Percentiles rank a stretch among this genome's conserved stretches.
Evolutionary conservation across 2,113 vertebrate species (phyloP).

Genomic region (Trinectes maculatus): DNA sequence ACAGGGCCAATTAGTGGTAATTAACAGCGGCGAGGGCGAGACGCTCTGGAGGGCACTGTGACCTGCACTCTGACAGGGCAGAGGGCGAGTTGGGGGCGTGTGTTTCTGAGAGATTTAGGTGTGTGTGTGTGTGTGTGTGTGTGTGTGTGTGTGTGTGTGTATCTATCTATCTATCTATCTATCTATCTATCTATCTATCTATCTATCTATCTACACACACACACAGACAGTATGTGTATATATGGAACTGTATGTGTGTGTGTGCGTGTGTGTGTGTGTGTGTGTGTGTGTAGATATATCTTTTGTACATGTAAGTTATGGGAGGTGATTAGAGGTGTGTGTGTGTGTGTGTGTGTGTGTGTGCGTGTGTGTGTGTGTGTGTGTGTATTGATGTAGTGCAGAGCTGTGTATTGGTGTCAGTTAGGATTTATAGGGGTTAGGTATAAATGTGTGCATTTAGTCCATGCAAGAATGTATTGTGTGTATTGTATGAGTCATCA

Average conservation of each 20-base stretch:
- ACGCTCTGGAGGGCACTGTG: conserved; percentile 73
- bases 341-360: neutral
- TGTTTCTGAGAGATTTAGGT: conserved; percentile 21
- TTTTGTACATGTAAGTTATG: neutral
- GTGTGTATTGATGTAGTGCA: neutral
- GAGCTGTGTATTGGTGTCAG: neutral
- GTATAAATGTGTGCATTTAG: neutral
- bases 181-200: too few species aligned
- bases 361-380: neutral
- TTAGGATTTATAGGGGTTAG: neutral
- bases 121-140: conserved; percentile 9
- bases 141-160: neutral
- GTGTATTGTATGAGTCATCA: neutral
- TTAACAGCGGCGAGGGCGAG: conserved; percentile 77
- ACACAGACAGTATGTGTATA: too few species aligned
- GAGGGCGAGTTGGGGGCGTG: conserved; percentile 27
- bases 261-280: conserved; percentile 12
- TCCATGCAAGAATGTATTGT: neutral
- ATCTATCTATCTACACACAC: too few species aligned
- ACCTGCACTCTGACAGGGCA: conserved; percentile 65
- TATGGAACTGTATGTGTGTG: neutral
- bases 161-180: too few species aligned
- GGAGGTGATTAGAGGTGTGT: neutral
- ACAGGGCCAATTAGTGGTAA: conserved; percentile 82
- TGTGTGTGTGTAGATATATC: neutral